Evolutionary conservation across 2,888 invertebrate genomes (phyloP), one percentile per base, ranked within the genome.

Genomic region (Hypselothyrea guttata): DNA sequence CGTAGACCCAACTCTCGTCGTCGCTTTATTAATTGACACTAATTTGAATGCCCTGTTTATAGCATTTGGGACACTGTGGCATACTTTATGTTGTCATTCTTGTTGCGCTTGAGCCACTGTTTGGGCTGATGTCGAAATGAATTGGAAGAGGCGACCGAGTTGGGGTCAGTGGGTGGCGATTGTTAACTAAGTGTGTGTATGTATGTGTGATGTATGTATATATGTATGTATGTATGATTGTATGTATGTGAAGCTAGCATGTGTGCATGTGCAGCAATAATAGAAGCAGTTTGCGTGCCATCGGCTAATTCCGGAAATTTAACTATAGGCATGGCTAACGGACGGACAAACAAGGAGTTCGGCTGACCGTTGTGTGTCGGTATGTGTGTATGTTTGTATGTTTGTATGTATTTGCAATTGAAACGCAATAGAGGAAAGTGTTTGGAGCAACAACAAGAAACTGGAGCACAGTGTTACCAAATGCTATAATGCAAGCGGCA

Each of bases 291-390:
- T 77, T 71, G 75, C 82, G 71, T 84, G 84, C 54, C 69, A 55
- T 45, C 52, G 53, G 44, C 67, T 68, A 74, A 77, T 74, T 81
- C 82, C 74, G 67, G 82, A 81, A 67, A 70, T 78, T 66, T 60
- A 53, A 37, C 62, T 62, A 60, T 65, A 57, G 62, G 61, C 74
- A 71, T 74, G 75, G 72, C 46, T 64, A 74, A 58, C 62, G 60
- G 65, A 51, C 52, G 63, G 63, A 38, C n/a, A 45, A 44, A 59
- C 42, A 51, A 59, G 71, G 44, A 64, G 54, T 42, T 44, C 60
- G 48, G 46, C 54, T 56, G 59, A 49, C 60, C 62, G 54, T 63
- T 63, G 47, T 47, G 27, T n/a, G n/a, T n/a, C 27, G 37, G 46
- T 48, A 47, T 49, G 27, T 18, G 7, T 13, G 8, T 13, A 22